Base-by-base conservation (phyloP, 1,140 invertebrate genomes). In the Orchestia grillus region DNA sequence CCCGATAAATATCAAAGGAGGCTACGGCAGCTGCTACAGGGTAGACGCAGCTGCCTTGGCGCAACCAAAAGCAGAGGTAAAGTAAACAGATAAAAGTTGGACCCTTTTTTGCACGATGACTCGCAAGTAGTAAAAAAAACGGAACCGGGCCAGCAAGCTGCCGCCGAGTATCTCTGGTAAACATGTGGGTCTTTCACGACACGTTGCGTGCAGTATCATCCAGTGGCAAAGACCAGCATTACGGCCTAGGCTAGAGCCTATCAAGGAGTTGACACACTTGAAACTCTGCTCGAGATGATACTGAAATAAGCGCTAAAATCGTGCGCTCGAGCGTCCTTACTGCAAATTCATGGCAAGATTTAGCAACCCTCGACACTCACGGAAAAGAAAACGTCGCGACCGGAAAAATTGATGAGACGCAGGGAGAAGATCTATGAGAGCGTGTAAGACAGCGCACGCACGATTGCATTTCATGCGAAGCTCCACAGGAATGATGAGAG, bases 251-350 rank as follows among this genome's bases (percentile, higher is more conserved):
- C 44, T 15, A n/a, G 36, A 94, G 92, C 11, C 92, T 45, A 94
- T 94, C 92, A 47, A 94, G 92, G 19, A 47, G 92, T 94, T 94
- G 92, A 94, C 92, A 47, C 92, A 45, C 92, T 45, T 45, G 92
- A 94, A 47, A 44, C 92, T 40, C 43, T 94, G 43, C 44, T 44
- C 23, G 44, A 40, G 43, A 94, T 44, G 8, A 94, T 94, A 11
- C 88, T 91, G 88, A 91, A 91, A 91, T 91, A 91, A 91, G 88
- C 41, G 42, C 88, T 91, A 42, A 91, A 91, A 91, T 44, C 41
- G 28, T 15, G 88, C 4, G 88, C 41, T 91, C 36, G 19, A 16
- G 88, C 41, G 23, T 42, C 11, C 88, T 43, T 15, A 42, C 88
- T 43, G 44, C 88, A 91, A 28, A 91, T 91, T 42, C 44, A 91